Percentiles rank a stretch among this genome's conserved stretches.
Evolutionary conservation across 2,113 vertebrate species (phyloP).

Genomic region (Alosa alosa): DNA sequence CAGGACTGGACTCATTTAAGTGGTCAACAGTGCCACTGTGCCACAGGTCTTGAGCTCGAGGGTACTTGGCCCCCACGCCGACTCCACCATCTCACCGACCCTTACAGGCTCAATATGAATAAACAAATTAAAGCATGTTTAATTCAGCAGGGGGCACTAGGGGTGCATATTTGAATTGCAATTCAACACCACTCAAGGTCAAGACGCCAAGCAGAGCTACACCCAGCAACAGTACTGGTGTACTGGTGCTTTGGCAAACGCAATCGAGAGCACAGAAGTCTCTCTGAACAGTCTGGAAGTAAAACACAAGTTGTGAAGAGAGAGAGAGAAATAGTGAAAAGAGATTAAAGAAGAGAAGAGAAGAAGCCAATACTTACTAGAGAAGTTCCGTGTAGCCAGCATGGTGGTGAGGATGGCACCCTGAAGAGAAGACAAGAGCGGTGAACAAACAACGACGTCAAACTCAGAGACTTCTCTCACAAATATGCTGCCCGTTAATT

Average conservation of each 20-base stretch:
- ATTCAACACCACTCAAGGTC: too few species aligned
- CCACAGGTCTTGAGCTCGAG: not conserved
- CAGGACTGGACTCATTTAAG: too few species aligned
- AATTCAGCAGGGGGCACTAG: too few species aligned
- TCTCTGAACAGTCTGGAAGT: not conserved
- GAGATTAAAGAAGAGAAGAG: too few species aligned
- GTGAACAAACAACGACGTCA: not conserved
- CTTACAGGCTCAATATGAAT: not conserved
- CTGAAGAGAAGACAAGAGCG: slow-evolving; percentile 24
- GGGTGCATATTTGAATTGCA: too few species aligned
- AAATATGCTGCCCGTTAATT: slow-evolving; percentile 8
- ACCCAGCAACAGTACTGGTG: not conserved
- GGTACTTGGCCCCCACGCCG: not conserved
- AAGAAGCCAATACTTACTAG: slow-evolving; percentile 74
- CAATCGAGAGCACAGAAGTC: not conserved
- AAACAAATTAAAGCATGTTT: not conserved
- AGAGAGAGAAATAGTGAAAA: not conserved
- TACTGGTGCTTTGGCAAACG: not conserved
- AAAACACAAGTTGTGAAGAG: not conserved
- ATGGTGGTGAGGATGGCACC: slow-evolving; percentile 73
- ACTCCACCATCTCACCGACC: not conserved
- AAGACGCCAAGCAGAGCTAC: not conserved
- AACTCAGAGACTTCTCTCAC: not conserved
- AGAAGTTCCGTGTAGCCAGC: slow-evolving; percentile 97
- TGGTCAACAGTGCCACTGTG: not conserved